Evolutionary conservation across 2,888 invertebrate genomes (phyloP).

Genomic region (Lochmaea crataegi): DNA sequence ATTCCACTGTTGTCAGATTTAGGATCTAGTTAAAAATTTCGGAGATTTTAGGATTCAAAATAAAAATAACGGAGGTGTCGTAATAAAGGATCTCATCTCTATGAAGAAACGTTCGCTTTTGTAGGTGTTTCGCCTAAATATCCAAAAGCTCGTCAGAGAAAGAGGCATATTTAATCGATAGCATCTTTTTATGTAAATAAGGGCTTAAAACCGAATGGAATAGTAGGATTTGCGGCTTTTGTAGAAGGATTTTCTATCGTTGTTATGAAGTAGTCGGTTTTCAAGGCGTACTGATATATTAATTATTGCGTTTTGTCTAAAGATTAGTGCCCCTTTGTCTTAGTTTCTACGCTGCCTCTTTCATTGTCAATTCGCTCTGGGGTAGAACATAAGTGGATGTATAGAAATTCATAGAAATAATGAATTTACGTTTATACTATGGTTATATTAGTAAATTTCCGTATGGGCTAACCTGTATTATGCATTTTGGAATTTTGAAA

Average conservation of each 20-base stretch:
- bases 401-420: too few species aligned
- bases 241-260: slow-evolving; percentile 43
- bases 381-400: neutral
- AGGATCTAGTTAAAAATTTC: too few species aligned
- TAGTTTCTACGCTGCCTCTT: slow-evolving; percentile 15
- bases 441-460: too few species aligned
- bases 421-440: too few species aligned
- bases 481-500: too few species aligned
- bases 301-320: slow-evolving; percentile 46
- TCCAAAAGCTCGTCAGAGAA: slow-evolving; percentile 31
- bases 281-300: slow-evolving; percentile 43
- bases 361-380: slow-evolving; percentile 11
- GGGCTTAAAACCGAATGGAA: slow-evolving; percentile 43
- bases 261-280: slow-evolving; percentile 47
- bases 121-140: slow-evolving; percentile 23
- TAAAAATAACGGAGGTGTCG: neutral
- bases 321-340: slow-evolving; percentile 37
- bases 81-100: slow-evolving; percentile 3
- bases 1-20: too few species aligned
- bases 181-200: slow-evolving; percentile 48
- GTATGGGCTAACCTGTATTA: too few species aligned
- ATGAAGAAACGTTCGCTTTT: slow-evolving; percentile 11
- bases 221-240: slow-evolving; percentile 49
- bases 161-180: slow-evolving; percentile 41
- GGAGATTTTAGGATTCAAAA: neutral